Evolutionary conservation across 2,888 invertebrate genomes (phyloP).

Genomic region (Agrotis clavis): DNA sequence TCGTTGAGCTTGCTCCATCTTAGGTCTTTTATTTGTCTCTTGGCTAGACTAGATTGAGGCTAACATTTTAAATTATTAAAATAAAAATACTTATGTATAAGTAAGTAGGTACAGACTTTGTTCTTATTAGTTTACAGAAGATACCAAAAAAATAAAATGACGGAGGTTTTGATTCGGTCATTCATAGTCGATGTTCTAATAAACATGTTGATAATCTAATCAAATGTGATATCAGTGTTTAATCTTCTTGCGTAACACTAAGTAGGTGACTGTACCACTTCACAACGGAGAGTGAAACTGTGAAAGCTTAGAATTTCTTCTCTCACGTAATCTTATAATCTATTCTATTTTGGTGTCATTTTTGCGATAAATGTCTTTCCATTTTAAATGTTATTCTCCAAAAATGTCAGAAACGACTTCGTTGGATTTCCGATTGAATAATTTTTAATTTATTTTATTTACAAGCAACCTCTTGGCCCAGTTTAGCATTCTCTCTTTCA

Average conservation of each 20-base stretch:
- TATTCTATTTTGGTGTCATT: constrained; percentile 39
- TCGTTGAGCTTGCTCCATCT: too few relatives aligned
- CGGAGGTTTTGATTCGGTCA: background rate
- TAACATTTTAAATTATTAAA: too few relatives aligned
- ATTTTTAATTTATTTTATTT: background rate
- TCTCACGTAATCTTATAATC: constrained; percentile 51
- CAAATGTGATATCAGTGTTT: constrained; percentile 44
- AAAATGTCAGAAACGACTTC: background rate
- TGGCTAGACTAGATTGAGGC: too few relatives aligned
- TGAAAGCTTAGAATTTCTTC: constrained; percentile 53
- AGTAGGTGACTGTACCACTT: constrained; percentile 51
- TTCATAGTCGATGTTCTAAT: constrained; percentile 23
- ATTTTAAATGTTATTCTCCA: background rate
- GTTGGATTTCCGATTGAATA: background rate
- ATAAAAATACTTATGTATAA: too few relatives aligned
- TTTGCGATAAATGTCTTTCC: constrained; percentile 17
- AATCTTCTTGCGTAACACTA: constrained; percentile 54
- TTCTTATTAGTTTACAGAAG: too few relatives aligned
- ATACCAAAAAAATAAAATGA: background rate
- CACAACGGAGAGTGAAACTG: constrained; percentile 54
- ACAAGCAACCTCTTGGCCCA: background rate
- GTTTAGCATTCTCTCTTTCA: background rate
- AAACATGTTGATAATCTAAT: constrained; percentile 51
- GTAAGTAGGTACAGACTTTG: too few relatives aligned
- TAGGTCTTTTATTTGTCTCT: too few relatives aligned